Percentiles rank a stretch among this genome's conserved stretches.
Evolutionary conservation across 2,797 vertebrate species (phyloP).

Genomic region (Lutjanus argentimaculatus): DNA sequence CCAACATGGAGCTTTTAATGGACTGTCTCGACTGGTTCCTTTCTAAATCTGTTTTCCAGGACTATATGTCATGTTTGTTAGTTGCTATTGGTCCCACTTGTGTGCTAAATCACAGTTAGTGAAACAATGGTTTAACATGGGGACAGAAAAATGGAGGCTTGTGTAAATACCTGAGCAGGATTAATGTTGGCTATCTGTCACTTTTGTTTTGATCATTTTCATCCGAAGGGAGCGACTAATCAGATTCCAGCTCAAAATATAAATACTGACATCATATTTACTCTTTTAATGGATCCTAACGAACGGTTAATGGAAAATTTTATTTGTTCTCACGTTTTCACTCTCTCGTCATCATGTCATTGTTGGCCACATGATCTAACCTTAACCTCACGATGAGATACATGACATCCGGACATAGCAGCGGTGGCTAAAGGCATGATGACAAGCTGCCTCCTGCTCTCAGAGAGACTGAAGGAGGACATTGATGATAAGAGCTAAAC

Average conservation of each 20-base stretch:
- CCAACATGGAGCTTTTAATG: conserved; percentile 55
- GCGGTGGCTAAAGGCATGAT: conserved; percentile 47
- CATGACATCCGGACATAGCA: conserved; percentile 55
- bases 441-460: conserved; percentile 70
- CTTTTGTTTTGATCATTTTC: conserved; percentile 56
- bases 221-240: conserved; percentile 35
- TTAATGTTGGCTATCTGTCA: conserved; percentile 60
- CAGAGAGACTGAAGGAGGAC: conserved; percentile 58
- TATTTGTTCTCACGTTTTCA: conserved; percentile 5
- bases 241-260: conserved; percentile 26
- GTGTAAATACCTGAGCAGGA: conserved; percentile 61
- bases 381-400: conserved; percentile 44
- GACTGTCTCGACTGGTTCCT: conserved; percentile 35
- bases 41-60: conserved; percentile 59
- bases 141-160: conserved; percentile 57
- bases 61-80: conserved; percentile 60
- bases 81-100: conserved; percentile 68
- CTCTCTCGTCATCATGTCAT: conserved; percentile 13
- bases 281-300: conserved; percentile 24
- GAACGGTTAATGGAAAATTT: conserved; percentile 2
- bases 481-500: conserved; percentile 49
- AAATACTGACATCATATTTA: conserved; percentile 37
- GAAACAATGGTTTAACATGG: conserved; percentile 57
- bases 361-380: conserved; percentile 39
- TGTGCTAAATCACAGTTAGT: conserved; percentile 64